phyloP scores from a whole-genome alignment of 1,140 invertebrate genomes.

The Sitophilus oryzae region DNA sequence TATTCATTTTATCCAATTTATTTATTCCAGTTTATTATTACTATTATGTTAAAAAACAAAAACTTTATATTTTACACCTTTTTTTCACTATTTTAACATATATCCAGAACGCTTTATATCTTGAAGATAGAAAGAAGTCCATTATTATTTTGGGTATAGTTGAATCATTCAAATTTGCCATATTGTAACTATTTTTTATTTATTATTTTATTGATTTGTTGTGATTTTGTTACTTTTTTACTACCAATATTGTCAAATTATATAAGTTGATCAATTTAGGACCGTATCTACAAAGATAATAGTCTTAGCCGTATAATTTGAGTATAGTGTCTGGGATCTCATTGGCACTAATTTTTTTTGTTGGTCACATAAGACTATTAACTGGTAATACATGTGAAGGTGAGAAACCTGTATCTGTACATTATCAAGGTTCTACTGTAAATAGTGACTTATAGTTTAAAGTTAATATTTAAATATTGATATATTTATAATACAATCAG shows the following conservation, averaged over 20 bases:
- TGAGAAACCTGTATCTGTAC: slow-evolving; percentile 26
- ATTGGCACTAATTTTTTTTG: no score
- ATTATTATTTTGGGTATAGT: slow-evolving; percentile 13
- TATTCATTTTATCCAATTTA: no score
- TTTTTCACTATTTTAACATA: neutral
- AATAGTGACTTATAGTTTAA: slow-evolving; percentile 32
- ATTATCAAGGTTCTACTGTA: slow-evolving; percentile 38
- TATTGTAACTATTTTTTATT: slow-evolving; percentile 11
- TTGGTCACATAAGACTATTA: neutral
- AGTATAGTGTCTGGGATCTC: no score
- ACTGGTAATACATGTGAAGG: neutral
- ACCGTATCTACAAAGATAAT: neutral
- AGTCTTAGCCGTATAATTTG: neutral
- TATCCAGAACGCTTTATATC: neutral
- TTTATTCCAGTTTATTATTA: no score
- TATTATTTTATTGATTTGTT: slow-evolving; percentile 29
- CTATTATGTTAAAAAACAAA: no score
- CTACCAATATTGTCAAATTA: slow-evolving; percentile 29
- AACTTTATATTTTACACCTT: neutral
- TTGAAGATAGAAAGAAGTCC: no score
- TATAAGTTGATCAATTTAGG: slow-evolving; percentile 24
- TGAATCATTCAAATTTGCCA: slow-evolving; percentile 20
- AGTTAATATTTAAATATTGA: slow-evolving; percentile 40
- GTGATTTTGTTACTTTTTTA: slow-evolving; percentile 32
- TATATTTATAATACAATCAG: slow-evolving; percentile 44